These are phyloP conservation scores for Xiphorhynchus erythropygius DNA, from an alignment of 2,797 vertebrate species.

Conservation along the genomic window DNA sequence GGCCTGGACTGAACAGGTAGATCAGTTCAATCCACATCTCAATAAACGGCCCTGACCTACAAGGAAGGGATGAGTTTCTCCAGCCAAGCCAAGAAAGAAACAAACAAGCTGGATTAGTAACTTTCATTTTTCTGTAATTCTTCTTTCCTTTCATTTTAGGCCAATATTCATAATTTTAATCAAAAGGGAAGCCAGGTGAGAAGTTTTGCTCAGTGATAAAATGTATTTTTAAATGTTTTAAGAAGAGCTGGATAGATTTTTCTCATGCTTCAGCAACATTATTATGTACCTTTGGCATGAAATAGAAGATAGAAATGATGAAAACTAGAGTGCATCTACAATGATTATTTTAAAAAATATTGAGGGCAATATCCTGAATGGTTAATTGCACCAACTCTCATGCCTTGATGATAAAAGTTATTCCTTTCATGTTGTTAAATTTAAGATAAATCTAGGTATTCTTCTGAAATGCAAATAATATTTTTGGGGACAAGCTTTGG, in stretches of 20 bases:
- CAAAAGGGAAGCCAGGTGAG: background rate
- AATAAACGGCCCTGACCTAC: background rate
- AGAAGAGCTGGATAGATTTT: background rate
- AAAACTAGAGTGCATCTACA: background rate
- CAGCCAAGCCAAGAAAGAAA: background rate
- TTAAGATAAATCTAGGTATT: background rate
- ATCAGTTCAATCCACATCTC: background rate
- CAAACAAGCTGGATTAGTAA: background rate
- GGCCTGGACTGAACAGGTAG: background rate
- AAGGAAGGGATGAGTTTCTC: background rate
- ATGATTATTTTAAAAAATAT: background rate
- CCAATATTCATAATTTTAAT: background rate
- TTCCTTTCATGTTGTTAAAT: background rate
- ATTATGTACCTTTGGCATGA: background rate
- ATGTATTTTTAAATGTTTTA: background rate
- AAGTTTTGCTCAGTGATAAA: background rate
- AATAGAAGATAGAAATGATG: background rate
- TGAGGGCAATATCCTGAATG: background rate
- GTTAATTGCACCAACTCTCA: background rate
- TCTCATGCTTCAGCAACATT: background rate
- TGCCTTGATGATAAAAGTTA: background rate
- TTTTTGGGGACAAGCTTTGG: background rate
- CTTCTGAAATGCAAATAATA: background rate
- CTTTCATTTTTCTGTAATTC: background rate
- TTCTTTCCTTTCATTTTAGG: background rate